These are phyloP conservation scores for Podotricha telesiphe DNA, from an alignment of 2,888 invertebrate genomes.

Conservation along the genomic window DNA sequence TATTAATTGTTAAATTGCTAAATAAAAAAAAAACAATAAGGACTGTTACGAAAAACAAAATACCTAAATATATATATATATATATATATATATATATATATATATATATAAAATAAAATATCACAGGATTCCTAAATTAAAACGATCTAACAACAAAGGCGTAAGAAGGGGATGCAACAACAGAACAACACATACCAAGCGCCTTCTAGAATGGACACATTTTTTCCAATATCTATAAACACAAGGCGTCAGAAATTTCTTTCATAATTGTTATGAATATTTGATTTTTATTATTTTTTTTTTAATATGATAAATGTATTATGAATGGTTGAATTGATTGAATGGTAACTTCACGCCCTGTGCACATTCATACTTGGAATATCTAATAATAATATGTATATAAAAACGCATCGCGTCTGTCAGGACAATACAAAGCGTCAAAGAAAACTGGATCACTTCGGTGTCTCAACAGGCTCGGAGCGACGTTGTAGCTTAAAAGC, in stretches of 20 bases:
- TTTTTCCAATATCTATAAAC: conserved; percentile 34
- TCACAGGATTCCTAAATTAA: conserved; percentile 37
- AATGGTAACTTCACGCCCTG: conserved; percentile 40
- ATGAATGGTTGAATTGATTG: too few species aligned
- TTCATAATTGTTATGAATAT: background rate
- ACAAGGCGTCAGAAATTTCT: conserved; percentile 43
- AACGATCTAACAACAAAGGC: conserved; percentile 41
- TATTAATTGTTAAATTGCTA: conserved; percentile 20
- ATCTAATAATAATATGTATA: conserved; percentile 18
- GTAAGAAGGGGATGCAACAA: conserved; percentile 44
- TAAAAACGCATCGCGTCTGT: conserved; percentile 21
- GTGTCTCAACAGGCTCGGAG: conserved; percentile 24
- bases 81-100: too few species aligned
- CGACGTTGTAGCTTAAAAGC: conserved; percentile 1
- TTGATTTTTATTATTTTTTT: conserved; percentile 8
- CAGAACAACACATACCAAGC: conserved; percentile 40
- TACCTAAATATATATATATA: too few species aligned
- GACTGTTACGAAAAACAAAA: conserved; percentile 18
- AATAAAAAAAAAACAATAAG: conserved; percentile 22
- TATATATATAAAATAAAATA: conserved; percentile 30
- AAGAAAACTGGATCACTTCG: background rate
- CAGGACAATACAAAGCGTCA: background rate
- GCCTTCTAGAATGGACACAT: conserved; percentile 45
- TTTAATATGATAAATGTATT: conserved; percentile 9
- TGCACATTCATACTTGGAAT: conserved; percentile 16